Base-by-base conservation (phyloP, 1,140 invertebrate genomes). In the Drosophila ercepeae region DNA sequence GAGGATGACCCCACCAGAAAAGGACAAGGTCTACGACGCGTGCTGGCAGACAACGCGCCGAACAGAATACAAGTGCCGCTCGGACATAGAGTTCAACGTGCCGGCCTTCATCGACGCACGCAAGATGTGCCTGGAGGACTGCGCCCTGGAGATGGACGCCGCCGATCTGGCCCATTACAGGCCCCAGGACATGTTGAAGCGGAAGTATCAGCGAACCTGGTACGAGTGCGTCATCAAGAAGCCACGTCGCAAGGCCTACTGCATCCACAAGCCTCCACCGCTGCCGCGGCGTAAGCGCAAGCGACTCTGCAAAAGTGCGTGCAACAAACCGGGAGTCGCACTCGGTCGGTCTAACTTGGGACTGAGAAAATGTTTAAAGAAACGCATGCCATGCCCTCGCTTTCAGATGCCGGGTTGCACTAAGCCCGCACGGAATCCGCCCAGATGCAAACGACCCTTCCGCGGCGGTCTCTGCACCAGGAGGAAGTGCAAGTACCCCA, bases 41-140 rank as follows among this genome's bases (percentile, higher is more conserved):
- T 57, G 53, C 18, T 57, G 53, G 53, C 53, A 57, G 42, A 21
- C 53, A 0, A 19, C 25, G 16, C 53, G 53, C 6, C 41, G 53
- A 16, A 21, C 42, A 1, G 53, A 48, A n/a, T 57, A n/a, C 18
- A 57, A 57, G 16, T 57, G 53, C 25, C 53, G 53, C 16, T 57
- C 42, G 8, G 53, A 57, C 18, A 1, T 19, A 0, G 53, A 57
- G n/a, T 48, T 57, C 8, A 48, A 21, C 9, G 6, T 48, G 0
- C 42, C 42, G 3, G n/a, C 53, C 8, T 57, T 48, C 8, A 29
- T 57, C 7, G 3, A 5, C 0, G 8, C 13, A 0, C 42, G 53
- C 8, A 32, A 14, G 25, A 1, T 1, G 1, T 57, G 53, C 16
- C 18, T 48, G n/a, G 0, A 1, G 1, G 42, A 46, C 16, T 57